A percentile compares a stretch with the other conserved stretches of the same genome.
These are phyloP conservation scores for Cynopterus sphinx DNA, from an alignment of 2,797 vertebrate genomes.

Conservation along the genomic window DNA sequence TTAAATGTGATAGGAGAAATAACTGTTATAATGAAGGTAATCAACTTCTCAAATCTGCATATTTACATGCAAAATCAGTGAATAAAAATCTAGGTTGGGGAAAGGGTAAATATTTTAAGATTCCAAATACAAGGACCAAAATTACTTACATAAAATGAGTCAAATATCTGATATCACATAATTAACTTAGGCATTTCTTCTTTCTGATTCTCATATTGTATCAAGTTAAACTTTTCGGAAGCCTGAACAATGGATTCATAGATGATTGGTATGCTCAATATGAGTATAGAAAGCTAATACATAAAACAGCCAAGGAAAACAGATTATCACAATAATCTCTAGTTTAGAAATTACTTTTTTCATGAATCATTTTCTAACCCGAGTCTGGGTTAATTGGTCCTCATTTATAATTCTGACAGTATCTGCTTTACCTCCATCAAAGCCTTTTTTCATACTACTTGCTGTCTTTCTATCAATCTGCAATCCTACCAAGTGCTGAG, in stretches of 20 bases:
- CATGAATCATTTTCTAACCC: neutral
- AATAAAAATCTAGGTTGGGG: neutral
- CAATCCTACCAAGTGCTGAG: neutral
- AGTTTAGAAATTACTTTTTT: constrained; percentile 19
- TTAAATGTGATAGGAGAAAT: neutral
- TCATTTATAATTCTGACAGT: neutral
- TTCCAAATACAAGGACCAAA: neutral
- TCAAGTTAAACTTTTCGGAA: neutral
- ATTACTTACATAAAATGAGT: neutral
- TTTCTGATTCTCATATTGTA: neutral
- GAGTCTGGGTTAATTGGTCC: neutral
- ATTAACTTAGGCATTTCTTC: neutral
- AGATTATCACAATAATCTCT: neutral
- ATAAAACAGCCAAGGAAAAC: neutral
- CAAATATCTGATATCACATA: neutral
- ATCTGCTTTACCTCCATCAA: neutral
- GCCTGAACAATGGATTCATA: neutral
- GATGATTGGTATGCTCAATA: neutral
- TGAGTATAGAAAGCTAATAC: neutral
- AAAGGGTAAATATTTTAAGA: neutral
- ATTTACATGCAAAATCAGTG: neutral
- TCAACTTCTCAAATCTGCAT: neutral
- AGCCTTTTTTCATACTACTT: neutral
- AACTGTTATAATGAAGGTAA: neutral
- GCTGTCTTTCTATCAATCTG: neutral